Percentiles rank a stretch among this genome's conserved stretches.
phyloP scores from a whole-genome alignment of 1,140 invertebrate genomes.

The Ceratina australensis region DNA sequence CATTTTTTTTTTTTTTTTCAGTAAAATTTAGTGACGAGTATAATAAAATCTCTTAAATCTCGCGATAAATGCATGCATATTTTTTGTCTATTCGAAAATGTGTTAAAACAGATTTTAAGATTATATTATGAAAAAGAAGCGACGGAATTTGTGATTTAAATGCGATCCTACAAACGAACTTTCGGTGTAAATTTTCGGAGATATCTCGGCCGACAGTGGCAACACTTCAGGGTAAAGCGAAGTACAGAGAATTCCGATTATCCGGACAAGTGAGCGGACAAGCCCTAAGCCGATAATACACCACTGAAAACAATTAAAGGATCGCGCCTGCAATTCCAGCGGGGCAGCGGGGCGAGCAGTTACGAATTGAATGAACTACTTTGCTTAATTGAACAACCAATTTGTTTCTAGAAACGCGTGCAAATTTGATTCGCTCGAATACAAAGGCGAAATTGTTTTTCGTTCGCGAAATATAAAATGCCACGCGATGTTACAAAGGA shows the following conservation, averaged over 20 bases:
- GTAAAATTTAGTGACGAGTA: too few species aligned
- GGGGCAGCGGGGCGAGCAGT: neutral
- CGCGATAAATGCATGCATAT: too few species aligned
- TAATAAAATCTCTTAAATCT: too few species aligned
- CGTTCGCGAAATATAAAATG: too few species aligned
- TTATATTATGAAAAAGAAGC: neutral
- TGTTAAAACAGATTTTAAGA: neutral
- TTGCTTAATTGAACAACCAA: neutral
- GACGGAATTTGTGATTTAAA: neutral
- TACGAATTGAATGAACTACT: neutral
- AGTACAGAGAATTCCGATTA: slow-evolving; percentile 7
- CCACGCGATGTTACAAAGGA: too few species aligned
- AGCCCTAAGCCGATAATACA: slow-evolving; percentile 28
- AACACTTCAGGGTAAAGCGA: neutral
- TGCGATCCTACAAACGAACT: neutral
- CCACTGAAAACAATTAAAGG: slow-evolving; percentile 23
- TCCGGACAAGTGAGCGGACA: slow-evolving; percentile 13
- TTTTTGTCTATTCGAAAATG: too few species aligned
- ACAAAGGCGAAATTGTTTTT: neutral
- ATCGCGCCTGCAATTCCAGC: slow-evolving; percentile 18
- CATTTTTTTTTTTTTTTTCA: too few species aligned
- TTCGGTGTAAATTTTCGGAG: neutral
- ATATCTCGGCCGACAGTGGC: neutral
- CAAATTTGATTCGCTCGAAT: neutral
- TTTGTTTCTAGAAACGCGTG: neutral